phyloP scores from a whole-genome alignment of 2,113 vertebrate species.

The Lepus timidus region DNA sequence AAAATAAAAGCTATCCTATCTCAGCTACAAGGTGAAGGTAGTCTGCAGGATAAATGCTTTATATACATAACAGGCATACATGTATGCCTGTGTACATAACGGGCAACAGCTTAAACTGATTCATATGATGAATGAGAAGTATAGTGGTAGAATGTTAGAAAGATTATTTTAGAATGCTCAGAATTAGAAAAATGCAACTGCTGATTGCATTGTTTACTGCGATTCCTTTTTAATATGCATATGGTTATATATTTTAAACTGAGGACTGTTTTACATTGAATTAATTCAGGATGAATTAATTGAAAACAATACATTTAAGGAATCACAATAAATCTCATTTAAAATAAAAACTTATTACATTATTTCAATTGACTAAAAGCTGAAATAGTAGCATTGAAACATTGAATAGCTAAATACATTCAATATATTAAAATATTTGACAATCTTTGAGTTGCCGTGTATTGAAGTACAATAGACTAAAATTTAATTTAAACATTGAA shows the following conservation, averaged over 20 bases:
- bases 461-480: constrained; percentile 17
- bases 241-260: not conserved
- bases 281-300: constrained; percentile 39
- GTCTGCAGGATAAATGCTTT: not conserved
- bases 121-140: not conserved
- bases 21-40: not conserved
- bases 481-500: constrained; percentile 61
- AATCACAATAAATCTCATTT: not conserved
- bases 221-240: not conserved
- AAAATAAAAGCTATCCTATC: not conserved
- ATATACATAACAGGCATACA: too few relatives aligned
- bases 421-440: constrained; percentile 18
- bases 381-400: not conserved
- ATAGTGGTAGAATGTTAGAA: not conserved
- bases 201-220: not conserved
- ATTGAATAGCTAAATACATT: constrained; percentile 10
- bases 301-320: not conserved
- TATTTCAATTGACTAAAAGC: not conserved
- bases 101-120: not conserved
- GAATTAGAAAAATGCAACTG: constrained; percentile 15
- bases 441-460: not conserved
- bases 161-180: constrained; percentile 13
- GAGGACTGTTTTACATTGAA: not conserved
- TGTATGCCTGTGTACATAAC: too few relatives aligned
- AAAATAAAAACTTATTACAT: constrained; percentile 6